These are phyloP conservation scores for Hystrix brachyura DNA, from an alignment of 2,113 vertebrate species.

Conservation along the genomic window DNA sequence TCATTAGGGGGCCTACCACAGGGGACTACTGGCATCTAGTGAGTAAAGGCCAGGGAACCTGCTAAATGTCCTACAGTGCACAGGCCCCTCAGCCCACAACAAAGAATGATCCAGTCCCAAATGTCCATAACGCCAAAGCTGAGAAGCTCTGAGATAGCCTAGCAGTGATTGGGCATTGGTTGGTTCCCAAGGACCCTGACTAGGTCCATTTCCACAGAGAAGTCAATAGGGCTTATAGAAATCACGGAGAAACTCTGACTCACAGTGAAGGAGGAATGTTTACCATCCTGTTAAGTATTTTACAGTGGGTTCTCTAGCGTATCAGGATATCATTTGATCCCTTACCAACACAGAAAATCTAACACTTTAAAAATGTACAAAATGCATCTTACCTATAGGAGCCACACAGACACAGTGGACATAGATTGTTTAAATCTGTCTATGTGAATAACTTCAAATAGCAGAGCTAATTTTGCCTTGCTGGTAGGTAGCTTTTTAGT, in stretches of 20 bases:
- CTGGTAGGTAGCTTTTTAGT: not conserved
- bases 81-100: not conserved
- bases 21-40: not conserved
- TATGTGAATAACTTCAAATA: conserved; percentile 11
- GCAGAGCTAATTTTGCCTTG: not conserved
- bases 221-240: not conserved
- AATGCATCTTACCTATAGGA: not conserved
- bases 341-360: not conserved
- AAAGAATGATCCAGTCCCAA: not conserved
- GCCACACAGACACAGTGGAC: not conserved
- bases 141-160: not conserved
- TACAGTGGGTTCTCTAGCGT: not conserved
- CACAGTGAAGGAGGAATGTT: not conserved
- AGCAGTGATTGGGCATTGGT: not conserved
- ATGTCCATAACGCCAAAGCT: accelerated
- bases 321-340: not conserved
- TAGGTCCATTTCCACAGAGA: not conserved
- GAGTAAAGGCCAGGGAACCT: not conserved
- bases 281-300: not conserved
- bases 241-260: not conserved
- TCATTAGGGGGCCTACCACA: not conserved
- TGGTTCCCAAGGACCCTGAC: not conserved
- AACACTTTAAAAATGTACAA: not conserved
- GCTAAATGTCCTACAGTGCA: not conserved
- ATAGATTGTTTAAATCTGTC: not conserved